A percentile compares a stretch with the other conserved stretches of the same genome.
Evolutionary conservation across 2,113 vertebrate species (phyloP).

Genomic region (Pseudorasbora parva): DNA sequence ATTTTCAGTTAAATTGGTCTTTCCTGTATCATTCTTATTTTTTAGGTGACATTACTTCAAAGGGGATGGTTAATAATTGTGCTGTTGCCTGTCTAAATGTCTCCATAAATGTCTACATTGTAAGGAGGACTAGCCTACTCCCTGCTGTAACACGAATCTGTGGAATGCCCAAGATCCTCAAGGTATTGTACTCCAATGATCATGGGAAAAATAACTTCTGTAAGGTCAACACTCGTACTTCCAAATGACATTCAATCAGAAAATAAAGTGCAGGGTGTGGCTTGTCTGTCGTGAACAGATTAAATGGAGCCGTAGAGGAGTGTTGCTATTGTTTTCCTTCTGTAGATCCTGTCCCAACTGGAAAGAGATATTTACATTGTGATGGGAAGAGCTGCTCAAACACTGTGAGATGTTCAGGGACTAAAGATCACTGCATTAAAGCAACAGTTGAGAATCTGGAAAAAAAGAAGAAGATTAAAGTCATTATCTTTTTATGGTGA

Average conservation of each 20-base stretch:
- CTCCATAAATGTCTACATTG: not conserved
- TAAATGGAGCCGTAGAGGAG: no score
- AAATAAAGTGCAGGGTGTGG: no score
- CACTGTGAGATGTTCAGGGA: conserved; percentile 53
- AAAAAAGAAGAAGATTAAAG: not conserved
- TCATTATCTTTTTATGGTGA: not conserved
- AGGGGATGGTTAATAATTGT: not conserved
- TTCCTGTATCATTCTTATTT: not conserved
- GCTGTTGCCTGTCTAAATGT: not conserved
- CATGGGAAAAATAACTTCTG: not conserved
- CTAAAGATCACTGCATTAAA: conserved; percentile 58
- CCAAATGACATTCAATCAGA: not conserved
- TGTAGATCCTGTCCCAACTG: conserved; percentile 52
- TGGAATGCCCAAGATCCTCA: not conserved
- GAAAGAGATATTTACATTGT: conserved; percentile 63
- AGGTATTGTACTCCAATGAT: not conserved
- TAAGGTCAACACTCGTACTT: not conserved
- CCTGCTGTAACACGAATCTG: not conserved
- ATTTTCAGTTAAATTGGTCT: no score
- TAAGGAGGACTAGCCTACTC: not conserved
- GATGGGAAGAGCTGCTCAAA: conserved; percentile 19
- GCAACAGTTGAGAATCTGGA: conserved; percentile 13
- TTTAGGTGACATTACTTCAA: not conserved
- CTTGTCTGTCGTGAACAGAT: no score
- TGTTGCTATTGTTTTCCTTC: no score